phyloP scores from a whole-genome alignment of 2,888 invertebrate species.

The Gari tellinella region DNA sequence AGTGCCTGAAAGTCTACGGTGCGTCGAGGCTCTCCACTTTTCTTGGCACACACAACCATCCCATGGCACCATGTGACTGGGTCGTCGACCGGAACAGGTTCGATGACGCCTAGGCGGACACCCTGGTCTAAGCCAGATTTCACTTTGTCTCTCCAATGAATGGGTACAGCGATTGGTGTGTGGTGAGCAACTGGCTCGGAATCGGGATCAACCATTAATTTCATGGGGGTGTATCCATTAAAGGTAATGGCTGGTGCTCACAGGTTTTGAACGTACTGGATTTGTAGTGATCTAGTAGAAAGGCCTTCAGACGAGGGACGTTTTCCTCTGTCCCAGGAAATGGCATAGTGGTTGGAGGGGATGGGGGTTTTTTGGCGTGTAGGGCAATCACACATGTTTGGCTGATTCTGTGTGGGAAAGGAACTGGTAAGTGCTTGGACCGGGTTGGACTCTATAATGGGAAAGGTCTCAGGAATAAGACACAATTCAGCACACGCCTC shows the following conservation, averaged over 20 bases:
- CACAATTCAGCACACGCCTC: slow-evolving; percentile 62
- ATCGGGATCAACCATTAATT: slow-evolving; percentile 63
- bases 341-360: slow-evolving; percentile 47
- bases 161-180: slow-evolving; percentile 67
- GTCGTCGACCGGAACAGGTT: slow-evolving; percentile 47
- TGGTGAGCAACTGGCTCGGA: slow-evolving; percentile 67
- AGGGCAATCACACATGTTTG: no score
- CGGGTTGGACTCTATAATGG: slow-evolving; percentile 15
- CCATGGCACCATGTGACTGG: neutral
- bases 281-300: slow-evolving; percentile 59
- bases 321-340: slow-evolving; percentile 58
- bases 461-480: slow-evolving; percentile 61
- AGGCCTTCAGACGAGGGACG: slow-evolving; percentile 48
- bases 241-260: slow-evolving; percentile 63
- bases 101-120: slow-evolving; percentile 59
- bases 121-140: slow-evolving; percentile 68
- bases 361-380: slow-evolving; percentile 45
- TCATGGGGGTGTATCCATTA: slow-evolving; percentile 62
- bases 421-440: neutral
- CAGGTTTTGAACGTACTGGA: slow-evolving; percentile 72
- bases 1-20: no score
- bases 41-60: slow-evolving; percentile 12
- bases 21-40: slow-evolving; percentile 60
- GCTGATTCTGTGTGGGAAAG: neutral
- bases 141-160: slow-evolving; percentile 68